Conservation (phyloP, 2,888 invertebrate species). For the Dyspetes luteomarginatus region DNA sequence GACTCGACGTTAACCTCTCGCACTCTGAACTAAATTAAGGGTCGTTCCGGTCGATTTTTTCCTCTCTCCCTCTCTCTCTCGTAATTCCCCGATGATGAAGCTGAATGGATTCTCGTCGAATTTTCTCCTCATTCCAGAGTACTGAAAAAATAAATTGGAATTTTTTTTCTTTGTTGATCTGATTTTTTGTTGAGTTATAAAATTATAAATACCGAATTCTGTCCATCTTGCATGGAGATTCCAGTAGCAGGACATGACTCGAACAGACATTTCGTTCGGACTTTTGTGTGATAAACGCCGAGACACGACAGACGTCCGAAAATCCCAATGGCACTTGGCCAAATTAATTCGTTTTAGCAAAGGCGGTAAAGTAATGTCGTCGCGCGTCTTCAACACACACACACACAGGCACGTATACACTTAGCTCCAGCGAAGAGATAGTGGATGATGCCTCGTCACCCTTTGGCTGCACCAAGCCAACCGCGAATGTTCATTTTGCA, state of each 20-base stretch:
- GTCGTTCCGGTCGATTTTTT: conserved; percentile 73
- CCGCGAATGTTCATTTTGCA: conserved; percentile 58
- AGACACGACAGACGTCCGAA: conserved; percentile 73
- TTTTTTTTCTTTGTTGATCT: neutral
- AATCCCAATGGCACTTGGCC: conserved; percentile 74
- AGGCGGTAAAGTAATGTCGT: conserved; percentile 35
- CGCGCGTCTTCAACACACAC: neutral
- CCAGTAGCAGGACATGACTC: conserved; percentile 4
- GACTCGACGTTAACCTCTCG: conserved; percentile 69
- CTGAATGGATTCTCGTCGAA: conserved; percentile 9
- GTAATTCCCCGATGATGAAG: conserved; percentile 17
- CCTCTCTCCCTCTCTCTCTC: conserved; percentile 34
- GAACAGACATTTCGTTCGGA: conserved; percentile 43
- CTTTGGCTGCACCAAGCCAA: conserved; percentile 53
- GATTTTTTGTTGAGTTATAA: neutral
- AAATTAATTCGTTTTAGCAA: conserved; percentile 66
- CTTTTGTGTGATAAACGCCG: conserved; percentile 44
- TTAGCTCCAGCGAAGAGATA: conserved; percentile 4
- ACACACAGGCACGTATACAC: no score
- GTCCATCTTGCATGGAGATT: conserved; percentile 15
- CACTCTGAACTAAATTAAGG: conserved; percentile 75
- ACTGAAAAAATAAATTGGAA: neutral
- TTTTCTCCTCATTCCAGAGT: neutral
- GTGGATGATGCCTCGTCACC: conserved; percentile 54
- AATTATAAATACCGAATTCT: neutral